Percentiles rank a stretch among this genome's conserved stretches.
phyloP scores from a whole-genome alignment of 2,113 vertebrate species.

The Sturnira hondurensis region DNA sequence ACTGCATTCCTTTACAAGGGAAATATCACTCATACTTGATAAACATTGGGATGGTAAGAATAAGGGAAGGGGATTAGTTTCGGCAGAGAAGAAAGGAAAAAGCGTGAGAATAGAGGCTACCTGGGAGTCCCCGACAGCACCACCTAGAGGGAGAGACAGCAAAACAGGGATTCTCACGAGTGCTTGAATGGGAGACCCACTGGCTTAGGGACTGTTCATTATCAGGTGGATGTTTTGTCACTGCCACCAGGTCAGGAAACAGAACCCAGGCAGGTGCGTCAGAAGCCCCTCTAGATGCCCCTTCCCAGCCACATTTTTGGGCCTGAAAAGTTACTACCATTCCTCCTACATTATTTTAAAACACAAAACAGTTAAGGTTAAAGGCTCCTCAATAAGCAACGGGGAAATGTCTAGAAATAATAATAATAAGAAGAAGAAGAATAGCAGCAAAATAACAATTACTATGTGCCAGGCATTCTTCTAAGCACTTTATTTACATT shows the following conservation, averaged over 20 bases:
- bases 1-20: background rate
- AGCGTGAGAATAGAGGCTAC: background rate
- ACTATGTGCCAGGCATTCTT: background rate
- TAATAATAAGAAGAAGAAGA: background rate
- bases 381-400: background rate
- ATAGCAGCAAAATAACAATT: background rate
- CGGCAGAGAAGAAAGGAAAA: constrained; percentile 27
- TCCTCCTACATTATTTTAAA: background rate
- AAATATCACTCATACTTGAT: background rate
- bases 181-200: background rate
- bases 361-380: constrained; percentile 5
- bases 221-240: background rate
- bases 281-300: background rate
- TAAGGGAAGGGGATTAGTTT: background rate
- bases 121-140: background rate
- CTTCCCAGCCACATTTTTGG: background rate
- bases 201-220: background rate
- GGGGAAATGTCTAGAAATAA: background rate
- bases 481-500: background rate
- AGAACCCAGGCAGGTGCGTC: background rate
- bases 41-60: background rate
- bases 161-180: background rate
- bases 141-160: background rate
- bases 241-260: background rate
- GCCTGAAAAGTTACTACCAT: background rate